Percentiles rank a stretch among this genome's conserved stretches.
These are phyloP conservation scores for Miichthys miiuy DNA, from an alignment of 2,797 vertebrate species.

Conservation along the genomic window DNA sequence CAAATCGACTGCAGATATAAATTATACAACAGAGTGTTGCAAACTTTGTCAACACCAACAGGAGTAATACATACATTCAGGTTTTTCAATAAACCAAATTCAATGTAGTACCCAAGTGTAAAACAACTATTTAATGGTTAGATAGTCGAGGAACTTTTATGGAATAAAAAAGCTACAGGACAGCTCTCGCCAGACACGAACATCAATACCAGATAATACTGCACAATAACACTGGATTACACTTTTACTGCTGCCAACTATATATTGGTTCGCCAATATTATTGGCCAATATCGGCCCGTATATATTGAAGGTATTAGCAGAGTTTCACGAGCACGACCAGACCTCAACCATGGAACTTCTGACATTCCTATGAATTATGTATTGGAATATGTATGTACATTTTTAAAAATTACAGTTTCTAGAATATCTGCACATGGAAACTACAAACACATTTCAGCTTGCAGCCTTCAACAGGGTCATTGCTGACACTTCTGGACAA, in stretches of 20 bases:
- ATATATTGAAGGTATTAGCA: too few species aligned
- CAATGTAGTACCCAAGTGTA: background rate
- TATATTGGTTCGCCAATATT: too few species aligned
- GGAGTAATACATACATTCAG: background rate
- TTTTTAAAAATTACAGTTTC: background rate
- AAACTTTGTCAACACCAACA: background rate
- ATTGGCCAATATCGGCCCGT: too few species aligned
- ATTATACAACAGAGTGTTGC: background rate
- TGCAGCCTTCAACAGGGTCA: background rate
- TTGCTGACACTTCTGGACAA: background rate
- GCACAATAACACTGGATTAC: background rate
- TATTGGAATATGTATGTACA: too few species aligned
- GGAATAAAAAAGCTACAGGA: slow-evolving; percentile 3
- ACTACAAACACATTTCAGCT: background rate
- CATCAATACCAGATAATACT: background rate
- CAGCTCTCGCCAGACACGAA: background rate
- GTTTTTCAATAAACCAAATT: slow-evolving; percentile 7
- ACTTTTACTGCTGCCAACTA: too few species aligned
- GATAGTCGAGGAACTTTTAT: background rate
- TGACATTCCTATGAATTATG: too few species aligned
- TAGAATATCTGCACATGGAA: background rate
- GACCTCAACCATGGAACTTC: too few species aligned
- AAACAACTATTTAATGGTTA: background rate
- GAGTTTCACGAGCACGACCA: too few species aligned
- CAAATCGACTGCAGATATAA: slow-evolving; percentile 26